Evolutionary conservation across 1,140 invertebrate genomes (phyloP).

Genomic region (Brachionus koreanus): DNA sequence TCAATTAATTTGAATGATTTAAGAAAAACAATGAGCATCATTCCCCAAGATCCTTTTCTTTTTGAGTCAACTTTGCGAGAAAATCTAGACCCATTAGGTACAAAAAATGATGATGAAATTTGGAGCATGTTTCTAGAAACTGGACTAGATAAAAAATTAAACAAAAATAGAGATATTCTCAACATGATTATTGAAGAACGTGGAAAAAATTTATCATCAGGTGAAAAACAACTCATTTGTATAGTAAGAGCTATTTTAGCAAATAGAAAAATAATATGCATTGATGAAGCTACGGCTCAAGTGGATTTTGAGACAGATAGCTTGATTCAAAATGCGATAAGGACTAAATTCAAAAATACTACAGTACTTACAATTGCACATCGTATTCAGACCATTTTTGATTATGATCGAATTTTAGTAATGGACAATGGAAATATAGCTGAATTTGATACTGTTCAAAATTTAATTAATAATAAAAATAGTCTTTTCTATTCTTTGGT

Average conservation of each 20-base stretch:
- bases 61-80: conserved; percentile 73
- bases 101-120: conserved; percentile 66
- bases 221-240: conserved; percentile 60
- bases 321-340: conserved; percentile 58
- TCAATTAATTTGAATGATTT: not conserved
- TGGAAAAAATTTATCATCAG: conserved; percentile 23
- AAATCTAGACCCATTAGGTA: conserved; percentile 66
- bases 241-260: conserved; percentile 63
- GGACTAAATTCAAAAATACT: conserved; percentile 53
- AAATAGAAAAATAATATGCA: conserved; percentile 71
- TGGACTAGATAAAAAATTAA: not conserved
- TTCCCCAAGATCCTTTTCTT: conserved; percentile 70
- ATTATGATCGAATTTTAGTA: conserved; percentile 65
- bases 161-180: not conserved
- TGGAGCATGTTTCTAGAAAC: conserved; percentile 63
- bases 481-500: conserved; percentile 64
- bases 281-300: conserved; percentile 63
- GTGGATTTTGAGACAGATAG: conserved; percentile 59
- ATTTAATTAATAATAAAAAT: conserved; percentile 63
- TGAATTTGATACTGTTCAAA: conserved; percentile 73
- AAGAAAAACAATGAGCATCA: conserved; percentile 24
- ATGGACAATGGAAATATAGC: conserved; percentile 71
- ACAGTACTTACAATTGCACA: conserved; percentile 61
- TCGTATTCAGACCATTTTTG: conserved; percentile 60
- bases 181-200: conserved; percentile 6